Percentiles rank a stretch among this genome's conserved stretches.
Evolutionary conservation across 2,797 vertebrate genomes (phyloP).

Genomic region (Meda fulgida): DNA sequence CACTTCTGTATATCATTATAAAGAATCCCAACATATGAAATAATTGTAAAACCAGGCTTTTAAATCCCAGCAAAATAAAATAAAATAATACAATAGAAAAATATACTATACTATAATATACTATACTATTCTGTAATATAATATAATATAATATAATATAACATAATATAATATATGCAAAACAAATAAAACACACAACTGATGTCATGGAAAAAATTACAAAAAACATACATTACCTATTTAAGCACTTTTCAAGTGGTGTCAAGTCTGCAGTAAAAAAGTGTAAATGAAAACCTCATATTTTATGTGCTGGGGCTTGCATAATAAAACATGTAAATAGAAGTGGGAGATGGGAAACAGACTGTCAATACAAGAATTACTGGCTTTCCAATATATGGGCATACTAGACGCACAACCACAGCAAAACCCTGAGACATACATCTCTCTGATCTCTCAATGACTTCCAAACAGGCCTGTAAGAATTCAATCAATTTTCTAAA

Average conservation of each 20-base stretch:
- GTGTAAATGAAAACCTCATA: conserved; percentile 44
- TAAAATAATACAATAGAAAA: background rate
- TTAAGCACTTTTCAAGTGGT: background rate
- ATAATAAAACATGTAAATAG: conserved; percentile 12
- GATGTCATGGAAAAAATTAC: background rate
- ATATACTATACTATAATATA: too few relatives aligned
- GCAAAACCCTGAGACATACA: conserved; percentile 29
- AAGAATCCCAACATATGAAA: background rate
- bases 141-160: too few relatives aligned
- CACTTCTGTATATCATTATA: background rate
- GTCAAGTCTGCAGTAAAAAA: background rate
- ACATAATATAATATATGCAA: background rate
- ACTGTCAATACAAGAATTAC: conserved; percentile 37
- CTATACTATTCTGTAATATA: too few relatives aligned
- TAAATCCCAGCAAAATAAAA: background rate
- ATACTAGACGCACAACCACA: conserved; percentile 31
- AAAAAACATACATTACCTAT: background rate
- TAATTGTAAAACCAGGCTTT: background rate
- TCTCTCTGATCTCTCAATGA: conserved; percentile 73
- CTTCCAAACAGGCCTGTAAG: conserved; percentile 72
- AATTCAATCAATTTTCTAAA: conserved; percentile 80
- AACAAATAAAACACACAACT: background rate
- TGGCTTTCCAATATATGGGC: conserved; percentile 12
- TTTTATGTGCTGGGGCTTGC: background rate
- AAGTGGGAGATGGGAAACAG: conserved; percentile 25